Evolutionary conservation across 2,888 invertebrate species (phyloP).

Genomic region (Crematogaster levior): DNA sequence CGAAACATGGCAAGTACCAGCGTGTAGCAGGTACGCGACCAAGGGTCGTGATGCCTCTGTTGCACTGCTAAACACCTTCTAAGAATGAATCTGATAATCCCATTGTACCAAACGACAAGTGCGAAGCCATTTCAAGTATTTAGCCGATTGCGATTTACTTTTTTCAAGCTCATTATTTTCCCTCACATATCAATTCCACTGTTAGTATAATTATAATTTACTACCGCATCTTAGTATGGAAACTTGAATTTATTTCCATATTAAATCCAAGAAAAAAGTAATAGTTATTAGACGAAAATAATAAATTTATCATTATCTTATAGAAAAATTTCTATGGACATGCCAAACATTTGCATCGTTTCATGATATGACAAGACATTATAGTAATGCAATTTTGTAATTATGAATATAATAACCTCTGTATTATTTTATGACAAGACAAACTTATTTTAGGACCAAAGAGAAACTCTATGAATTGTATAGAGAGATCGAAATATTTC

Average conservation of each 20-base stretch:
- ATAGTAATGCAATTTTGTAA: background rate
- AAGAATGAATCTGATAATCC: conserved; percentile 76
- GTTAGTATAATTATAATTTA: background rate
- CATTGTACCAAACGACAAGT: conserved; percentile 74
- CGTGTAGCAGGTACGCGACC: conserved; percentile 64
- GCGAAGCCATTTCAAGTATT: conserved; percentile 74
- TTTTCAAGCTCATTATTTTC: conserved; percentile 1
- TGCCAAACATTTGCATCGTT: background rate
- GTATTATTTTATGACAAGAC: background rate
- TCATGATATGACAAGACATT: background rate
- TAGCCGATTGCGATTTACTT: conserved; percentile 53
- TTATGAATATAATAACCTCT: background rate
- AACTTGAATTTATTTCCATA: background rate
- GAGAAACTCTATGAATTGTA: background rate
- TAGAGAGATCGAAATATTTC: background rate
- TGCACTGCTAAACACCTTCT: conserved; percentile 75
- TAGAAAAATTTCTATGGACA: background rate
- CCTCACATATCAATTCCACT: background rate
- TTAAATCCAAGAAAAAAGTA: background rate
- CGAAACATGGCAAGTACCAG: conserved; percentile 65
- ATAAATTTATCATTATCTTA: background rate
- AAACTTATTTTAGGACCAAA: too few relatives aligned
- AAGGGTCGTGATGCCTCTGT: conserved; percentile 73
- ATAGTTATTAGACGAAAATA: background rate
- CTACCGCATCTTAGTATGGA: background rate